Evolutionary conservation across 1,140 invertebrate species (phyloP).

Genomic region (Bombus polaris): DNA sequence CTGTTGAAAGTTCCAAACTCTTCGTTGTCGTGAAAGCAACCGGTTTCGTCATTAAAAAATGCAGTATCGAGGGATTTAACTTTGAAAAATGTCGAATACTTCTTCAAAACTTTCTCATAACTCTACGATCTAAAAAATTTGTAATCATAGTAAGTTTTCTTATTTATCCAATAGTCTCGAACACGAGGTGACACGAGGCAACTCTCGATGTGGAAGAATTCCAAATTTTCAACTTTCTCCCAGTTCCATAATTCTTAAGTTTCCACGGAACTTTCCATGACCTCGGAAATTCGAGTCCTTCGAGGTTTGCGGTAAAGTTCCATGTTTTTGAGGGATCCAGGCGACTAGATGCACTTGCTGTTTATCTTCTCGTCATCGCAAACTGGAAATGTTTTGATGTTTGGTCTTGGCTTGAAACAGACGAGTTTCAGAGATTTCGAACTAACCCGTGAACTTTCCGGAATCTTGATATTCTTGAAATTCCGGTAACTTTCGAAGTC

Average conservation of each 20-base stretch:
- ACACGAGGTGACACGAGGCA: background rate
- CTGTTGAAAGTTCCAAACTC: background rate
- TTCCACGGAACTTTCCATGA: background rate
- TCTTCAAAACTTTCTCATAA: background rate
- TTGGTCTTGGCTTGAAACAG: conserved; percentile 9
- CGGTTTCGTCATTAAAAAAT: background rate
- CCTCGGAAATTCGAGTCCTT: background rate
- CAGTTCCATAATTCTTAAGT: conserved; percentile 3
- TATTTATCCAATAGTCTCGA: background rate
- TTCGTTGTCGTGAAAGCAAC: background rate
- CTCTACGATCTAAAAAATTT: background rate
- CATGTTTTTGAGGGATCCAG: background rate
- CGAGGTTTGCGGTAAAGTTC: background rate
- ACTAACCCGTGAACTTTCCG: background rate
- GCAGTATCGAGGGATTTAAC: background rate
- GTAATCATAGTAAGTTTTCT: background rate
- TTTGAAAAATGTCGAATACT: background rate
- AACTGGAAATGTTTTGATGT: conserved; percentile 18
- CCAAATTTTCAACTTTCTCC: background rate
- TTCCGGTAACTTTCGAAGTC: background rate
- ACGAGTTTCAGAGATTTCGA: conserved; percentile 27
- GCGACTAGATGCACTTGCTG: background rate
- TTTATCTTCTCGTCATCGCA: conserved; percentile 22
- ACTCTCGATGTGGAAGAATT: too few species aligned
- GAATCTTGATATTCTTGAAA: conserved; percentile 22